Base-by-base conservation (phyloP, 2,797 vertebrate genomes). In the Pseudocheirus occidentalis region DNA sequence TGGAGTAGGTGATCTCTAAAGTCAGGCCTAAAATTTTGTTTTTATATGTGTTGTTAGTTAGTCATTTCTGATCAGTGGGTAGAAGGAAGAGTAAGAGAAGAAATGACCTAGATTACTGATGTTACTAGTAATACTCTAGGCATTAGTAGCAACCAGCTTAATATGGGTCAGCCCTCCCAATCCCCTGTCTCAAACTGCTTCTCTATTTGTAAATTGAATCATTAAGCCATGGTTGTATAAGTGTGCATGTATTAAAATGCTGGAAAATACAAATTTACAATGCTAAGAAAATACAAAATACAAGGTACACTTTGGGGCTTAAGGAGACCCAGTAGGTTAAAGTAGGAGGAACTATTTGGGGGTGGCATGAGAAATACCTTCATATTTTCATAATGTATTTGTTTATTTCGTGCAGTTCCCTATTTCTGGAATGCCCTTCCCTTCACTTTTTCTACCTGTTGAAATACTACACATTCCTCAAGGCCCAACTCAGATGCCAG, bases 121-220 rank as follows among this genome's bases (percentile, higher is more conserved):
- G 93, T 95, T 87, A 91, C 90, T 59, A 58, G 28, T 58, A 58
- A 58, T 97, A 94, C 95, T 94, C 54, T 90, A 56, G 94, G 92
- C 89, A 89, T 58, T 59, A 89, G 40, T 59, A 81, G n/a, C 89
- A 94, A 96, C 97, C 92, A 95, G 34, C 9, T 46, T 87, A 27
- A 92, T 94, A 54, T 93, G 94, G 94, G 89, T 93, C 66, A 56
- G 93, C 54, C 13, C 91, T 93, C 0, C 7, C 95, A 24, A 93
- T 50, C 66, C 56, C 31, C 21, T 40, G 50, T 87, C 21, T 50
- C 46, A 27, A 46, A 46, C n/a, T 0, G 62, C 89, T 59, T 97
- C 53, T 53, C 0, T 2, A 66, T 54, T 94, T 90, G 93, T 55
- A 92, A n/a, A 92, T 0, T 5, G 21, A 95, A 56, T 52, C 46